These are phyloP conservation scores for Vultur gryphus DNA, from an alignment of 2,797 vertebrate species.

Conservation along the genomic window DNA sequence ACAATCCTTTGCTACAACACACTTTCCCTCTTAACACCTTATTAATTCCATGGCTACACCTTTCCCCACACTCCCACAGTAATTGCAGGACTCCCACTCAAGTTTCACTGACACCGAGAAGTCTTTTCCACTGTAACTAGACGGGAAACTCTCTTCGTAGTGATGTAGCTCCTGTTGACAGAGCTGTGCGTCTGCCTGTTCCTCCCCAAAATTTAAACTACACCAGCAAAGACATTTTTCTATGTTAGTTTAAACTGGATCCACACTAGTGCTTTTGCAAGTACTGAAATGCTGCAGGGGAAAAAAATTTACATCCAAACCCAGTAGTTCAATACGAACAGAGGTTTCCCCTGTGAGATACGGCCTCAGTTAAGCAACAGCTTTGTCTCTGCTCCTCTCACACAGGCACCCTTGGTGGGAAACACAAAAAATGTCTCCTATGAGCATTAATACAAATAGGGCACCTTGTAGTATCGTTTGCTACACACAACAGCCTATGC, in stretches of 20 bases:
- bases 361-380: background rate
- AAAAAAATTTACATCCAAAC: background rate
- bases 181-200: background rate
- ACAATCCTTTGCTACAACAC: slow-evolving; percentile 11
- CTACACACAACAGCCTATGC: background rate
- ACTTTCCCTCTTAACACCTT: background rate
- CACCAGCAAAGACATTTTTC: background rate
- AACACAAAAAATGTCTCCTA: background rate
- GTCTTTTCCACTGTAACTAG: background rate
- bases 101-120: background rate
- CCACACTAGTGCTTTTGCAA: background rate
- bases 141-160: background rate
- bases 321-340: background rate
- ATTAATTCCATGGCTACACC: background rate
- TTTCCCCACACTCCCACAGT: background rate
- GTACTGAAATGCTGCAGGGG: background rate
- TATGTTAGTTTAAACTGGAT: background rate
- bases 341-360: background rate
- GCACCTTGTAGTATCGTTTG: background rate
- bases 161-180: background rate
- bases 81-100: slow-evolving; percentile 4
- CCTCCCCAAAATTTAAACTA: background rate
- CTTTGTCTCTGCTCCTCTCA: background rate
- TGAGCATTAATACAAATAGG: background rate
- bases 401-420: background rate